Evolutionary conservation across 2,113 vertebrate genomes (phyloP).

Genomic region (Microcebus jonahi): DNA sequence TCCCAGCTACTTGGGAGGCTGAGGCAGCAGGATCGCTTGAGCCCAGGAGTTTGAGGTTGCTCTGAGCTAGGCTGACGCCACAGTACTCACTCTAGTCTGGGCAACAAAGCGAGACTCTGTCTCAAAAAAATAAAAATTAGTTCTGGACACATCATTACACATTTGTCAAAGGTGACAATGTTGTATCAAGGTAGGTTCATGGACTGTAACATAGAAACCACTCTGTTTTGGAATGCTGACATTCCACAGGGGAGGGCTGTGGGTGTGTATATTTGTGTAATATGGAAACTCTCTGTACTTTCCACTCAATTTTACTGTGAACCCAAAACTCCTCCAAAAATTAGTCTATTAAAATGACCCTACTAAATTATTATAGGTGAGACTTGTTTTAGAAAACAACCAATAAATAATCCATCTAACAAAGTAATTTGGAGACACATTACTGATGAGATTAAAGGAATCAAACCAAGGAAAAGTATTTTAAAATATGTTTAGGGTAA

Average conservation of each 20-base stretch:
- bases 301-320: not conserved
- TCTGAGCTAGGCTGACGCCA: no score
- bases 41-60: no score
- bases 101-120: no score
- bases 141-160: not conserved
- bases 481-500: not conserved
- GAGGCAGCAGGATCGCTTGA: no score
- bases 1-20: no score
- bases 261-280: not conserved
- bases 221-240: accelerated
- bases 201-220: not conserved
- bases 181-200: not conserved
- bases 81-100: no score
- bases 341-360: not conserved
- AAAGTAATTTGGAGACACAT: not conserved
- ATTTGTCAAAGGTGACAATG: not conserved
- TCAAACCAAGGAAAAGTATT: not conserved
- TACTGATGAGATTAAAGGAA: not conserved
- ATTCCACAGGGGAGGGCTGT: no score
- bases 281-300: not conserved
- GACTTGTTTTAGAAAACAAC: not conserved
- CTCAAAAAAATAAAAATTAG: not conserved
- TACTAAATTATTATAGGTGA: not conserved
- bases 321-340: not conserved
- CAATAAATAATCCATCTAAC: not conserved